Evolutionary conservation across 2,888 invertebrate genomes (phyloP), one percentile per base, ranked within the genome.

Genomic region (Athalia circularis): DNA sequence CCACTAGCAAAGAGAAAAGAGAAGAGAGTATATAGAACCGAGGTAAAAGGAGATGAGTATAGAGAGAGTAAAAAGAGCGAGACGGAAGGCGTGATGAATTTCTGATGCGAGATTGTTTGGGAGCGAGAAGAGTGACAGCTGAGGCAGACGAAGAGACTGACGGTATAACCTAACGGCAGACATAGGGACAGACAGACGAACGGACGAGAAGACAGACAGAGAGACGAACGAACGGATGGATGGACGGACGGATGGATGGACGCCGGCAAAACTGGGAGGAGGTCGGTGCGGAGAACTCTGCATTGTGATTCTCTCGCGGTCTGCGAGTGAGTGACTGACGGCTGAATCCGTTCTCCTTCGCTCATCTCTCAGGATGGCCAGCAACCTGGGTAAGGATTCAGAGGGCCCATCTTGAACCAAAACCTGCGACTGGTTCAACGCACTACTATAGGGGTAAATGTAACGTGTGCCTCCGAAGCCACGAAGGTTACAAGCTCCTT

Each of bases 311-410:
- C 87, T 86, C 87, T 87, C 86, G 85, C 84, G 85, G 87, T 86
- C 87, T 87, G 85, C 87, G 87, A 86, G 86, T 82, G 86, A 88
- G 85, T 89, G 89, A 89, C 87, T 90, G 89, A 90, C 89, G 88
- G 89, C 84, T 89, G 89, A 89, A 89, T 90, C 88, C 88, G 84
- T 86, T 83, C 84, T 80, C 80, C 83, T 81, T 81, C 81, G 79
- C 67, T 75, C 79, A 74, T 80, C 77, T 78, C 70, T 65, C 65
- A 11, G 75, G 61, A 82, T 79, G 67, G 80, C 80, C 78, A 11
- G 64, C 59, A 59, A 15, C 59, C n/a, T 11, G 29, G 68, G 54
- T 54, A 29, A 29, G 29, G 29, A 29, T 29, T 29, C 29, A 29
- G 29, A 29, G 29, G 29, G 29, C 29, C 29, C 29, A 29, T 29